phyloP scores from a whole-genome alignment of 35 echinoderm and acorn worm genomes.

The Eucidaris tribuloides region DNA sequence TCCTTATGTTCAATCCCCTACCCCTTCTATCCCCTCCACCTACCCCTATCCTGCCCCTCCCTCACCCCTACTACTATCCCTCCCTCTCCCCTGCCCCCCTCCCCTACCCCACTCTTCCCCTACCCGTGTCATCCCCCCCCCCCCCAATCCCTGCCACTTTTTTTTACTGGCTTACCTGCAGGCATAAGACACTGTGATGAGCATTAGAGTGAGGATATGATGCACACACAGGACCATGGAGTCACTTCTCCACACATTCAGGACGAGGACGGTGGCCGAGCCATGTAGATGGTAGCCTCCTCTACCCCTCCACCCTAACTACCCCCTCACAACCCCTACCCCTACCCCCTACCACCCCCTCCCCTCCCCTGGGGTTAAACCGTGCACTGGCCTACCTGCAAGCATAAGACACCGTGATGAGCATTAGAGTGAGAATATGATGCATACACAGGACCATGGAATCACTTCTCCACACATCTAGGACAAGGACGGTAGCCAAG shows the following conservation, averaged over 20 bases:
- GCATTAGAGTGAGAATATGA: slow-evolving; percentile 79
- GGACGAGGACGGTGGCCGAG: slow-evolving; percentile 73
- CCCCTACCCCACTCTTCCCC: not conserved
- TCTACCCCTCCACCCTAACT: too few relatives aligned
- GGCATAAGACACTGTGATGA: slow-evolving; percentile 80
- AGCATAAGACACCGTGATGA: slow-evolving; percentile 83
- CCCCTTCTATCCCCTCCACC: too few relatives aligned
- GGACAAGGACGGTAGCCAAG: slow-evolving; percentile 63
- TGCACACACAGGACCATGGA: slow-evolving; percentile 68
- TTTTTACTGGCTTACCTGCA: slow-evolving; percentile 37
- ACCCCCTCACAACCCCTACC: too few relatives aligned
- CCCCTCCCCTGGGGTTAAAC: not conserved
- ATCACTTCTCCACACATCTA: slow-evolving; percentile 84
- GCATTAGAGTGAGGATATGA: slow-evolving; percentile 81
- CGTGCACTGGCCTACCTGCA: slow-evolving; percentile 49
- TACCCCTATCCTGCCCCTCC: too few relatives aligned
- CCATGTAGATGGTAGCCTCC: too few relatives aligned
- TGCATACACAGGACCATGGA: slow-evolving; percentile 81
- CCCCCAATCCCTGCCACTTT: not conserved
- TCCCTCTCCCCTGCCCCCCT: too few relatives aligned
- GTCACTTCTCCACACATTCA: slow-evolving; percentile 81
- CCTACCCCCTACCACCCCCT: not conserved
- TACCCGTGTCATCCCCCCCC: not conserved
- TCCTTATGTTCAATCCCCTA: too few relatives aligned
- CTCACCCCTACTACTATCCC: too few relatives aligned